Evolutionary conservation across 2,797 vertebrate species (phyloP).

Genomic region (Capromys pilorides): DNA sequence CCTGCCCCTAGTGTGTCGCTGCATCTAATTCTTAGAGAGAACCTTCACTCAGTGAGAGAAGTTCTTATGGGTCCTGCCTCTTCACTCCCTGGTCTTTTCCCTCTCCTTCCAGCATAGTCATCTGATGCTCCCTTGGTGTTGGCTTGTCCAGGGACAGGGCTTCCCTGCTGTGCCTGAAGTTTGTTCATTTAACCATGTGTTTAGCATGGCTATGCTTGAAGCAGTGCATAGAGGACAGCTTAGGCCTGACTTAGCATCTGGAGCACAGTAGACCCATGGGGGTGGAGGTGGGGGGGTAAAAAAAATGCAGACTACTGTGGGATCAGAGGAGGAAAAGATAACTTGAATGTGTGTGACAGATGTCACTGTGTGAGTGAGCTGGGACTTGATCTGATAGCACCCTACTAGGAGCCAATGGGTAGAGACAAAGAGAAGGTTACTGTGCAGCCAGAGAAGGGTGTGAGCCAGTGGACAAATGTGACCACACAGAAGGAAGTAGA

Average conservation of each 20-base stretch:
- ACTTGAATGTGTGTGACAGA: not conserved
- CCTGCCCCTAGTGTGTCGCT: not conserved
- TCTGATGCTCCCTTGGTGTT: not conserved
- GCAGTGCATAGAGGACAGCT: not conserved
- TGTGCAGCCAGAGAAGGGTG: not conserved
- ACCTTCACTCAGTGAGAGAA: not conserved
- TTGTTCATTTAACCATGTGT: not conserved
- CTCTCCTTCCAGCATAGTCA: not conserved
- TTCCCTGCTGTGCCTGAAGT: not conserved
- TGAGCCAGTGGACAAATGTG: not conserved
- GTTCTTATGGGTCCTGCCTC: not conserved
- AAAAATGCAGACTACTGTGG: not conserved
- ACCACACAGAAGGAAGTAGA: not conserved
- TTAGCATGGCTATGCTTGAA: not conserved
- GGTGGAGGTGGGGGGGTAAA: not conserved
- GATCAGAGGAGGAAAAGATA: not conserved
- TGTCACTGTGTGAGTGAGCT: not conserved
- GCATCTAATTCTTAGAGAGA: not conserved
- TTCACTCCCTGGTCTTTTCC: not conserved
- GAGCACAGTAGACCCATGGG: not conserved
- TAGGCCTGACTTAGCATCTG: not conserved
- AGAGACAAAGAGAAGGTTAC: not conserved
- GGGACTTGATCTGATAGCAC: not conserved
- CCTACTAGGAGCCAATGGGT: not conserved
- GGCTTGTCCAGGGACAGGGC: not conserved